Evolutionary conservation across 2,797 vertebrate species (phyloP).

Genomic region (Sus cebifrons): DNA sequence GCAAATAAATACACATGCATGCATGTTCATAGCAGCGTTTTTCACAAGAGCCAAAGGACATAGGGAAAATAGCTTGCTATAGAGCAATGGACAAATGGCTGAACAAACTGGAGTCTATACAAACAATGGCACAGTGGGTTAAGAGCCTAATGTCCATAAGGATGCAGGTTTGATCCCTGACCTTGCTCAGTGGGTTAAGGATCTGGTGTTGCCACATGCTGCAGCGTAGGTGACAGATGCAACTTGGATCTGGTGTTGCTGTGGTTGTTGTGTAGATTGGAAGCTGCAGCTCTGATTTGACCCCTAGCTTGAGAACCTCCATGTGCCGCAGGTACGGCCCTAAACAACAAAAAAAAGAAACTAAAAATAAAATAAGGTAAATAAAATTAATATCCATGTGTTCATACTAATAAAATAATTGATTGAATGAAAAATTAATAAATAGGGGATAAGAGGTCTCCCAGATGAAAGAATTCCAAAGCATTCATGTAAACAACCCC

Average conservation of each 20-base stretch:
- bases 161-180: too few species aligned
- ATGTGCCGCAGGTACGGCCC: too few species aligned
- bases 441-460: background rate
- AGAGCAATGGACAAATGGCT: background rate
- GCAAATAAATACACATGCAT: background rate
- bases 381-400: conserved; percentile 25
- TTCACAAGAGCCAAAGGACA: background rate
- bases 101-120: background rate
- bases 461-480: background rate
- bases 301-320: too few species aligned
- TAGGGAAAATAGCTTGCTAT: background rate
- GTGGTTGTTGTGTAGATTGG: too few species aligned
- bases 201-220: too few species aligned
- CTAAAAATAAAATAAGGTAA: too few species aligned
- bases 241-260: too few species aligned
- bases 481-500: background rate
- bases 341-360: too few species aligned
- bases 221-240: too few species aligned
- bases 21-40: background rate
- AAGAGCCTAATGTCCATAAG: too few species aligned
- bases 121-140: background rate
- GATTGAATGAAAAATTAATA: background rate
- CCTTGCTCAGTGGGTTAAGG: too few species aligned
- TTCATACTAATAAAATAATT: background rate
- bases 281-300: too few species aligned